Percentiles rank a stretch among this genome's conserved stretches.
Evolutionary conservation across 2,797 vertebrate species (phyloP).

Genomic region (Echiichthys vipera): DNA sequence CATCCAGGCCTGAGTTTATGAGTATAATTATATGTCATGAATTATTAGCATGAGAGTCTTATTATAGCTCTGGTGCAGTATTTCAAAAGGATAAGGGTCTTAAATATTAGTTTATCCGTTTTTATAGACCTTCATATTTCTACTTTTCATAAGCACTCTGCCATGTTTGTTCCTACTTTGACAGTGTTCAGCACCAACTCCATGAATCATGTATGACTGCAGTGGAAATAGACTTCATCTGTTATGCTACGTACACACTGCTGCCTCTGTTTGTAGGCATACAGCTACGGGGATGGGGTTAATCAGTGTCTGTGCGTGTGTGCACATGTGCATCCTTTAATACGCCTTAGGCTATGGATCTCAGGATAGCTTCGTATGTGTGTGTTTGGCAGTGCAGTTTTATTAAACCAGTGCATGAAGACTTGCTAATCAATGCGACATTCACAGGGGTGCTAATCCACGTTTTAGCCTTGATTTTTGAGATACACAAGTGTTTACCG

Average conservation of each 20-base stretch:
- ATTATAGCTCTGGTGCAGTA: conserved; percentile 63
- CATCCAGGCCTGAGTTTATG: conserved; percentile 60
- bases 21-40: conserved; percentile 73
- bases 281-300: conserved; percentile 55
- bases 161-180: conserved; percentile 65
- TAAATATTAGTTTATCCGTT: conserved; percentile 78
- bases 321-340: conserved; percentile 49
- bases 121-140: conserved; percentile 63
- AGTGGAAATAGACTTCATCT: conserved; percentile 75
- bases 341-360: conserved; percentile 62
- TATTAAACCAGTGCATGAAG: conserved; percentile 29
- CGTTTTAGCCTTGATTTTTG: conserved; percentile 59
- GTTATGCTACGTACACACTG: conserved; percentile 56
- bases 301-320: conserved; percentile 57
- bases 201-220: conserved; percentile 79
- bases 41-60: conserved; percentile 71
- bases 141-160: conserved; percentile 39
- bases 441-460: conserved; percentile 63
- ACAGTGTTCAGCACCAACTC: conserved; percentile 65
- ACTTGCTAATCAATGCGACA: conserved; percentile 63
- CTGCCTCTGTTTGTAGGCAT: conserved; percentile 52
- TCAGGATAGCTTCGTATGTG: conserved; percentile 42
- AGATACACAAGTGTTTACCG: conserved; percentile 36
- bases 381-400: conserved; percentile 45
- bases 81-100: conserved; percentile 68